Percentiles rank a stretch among this genome's conserved stretches.
Conservation (phyloP, 2,113 vertebrate genomes). For the Phyllostomus hastatus region DNA sequence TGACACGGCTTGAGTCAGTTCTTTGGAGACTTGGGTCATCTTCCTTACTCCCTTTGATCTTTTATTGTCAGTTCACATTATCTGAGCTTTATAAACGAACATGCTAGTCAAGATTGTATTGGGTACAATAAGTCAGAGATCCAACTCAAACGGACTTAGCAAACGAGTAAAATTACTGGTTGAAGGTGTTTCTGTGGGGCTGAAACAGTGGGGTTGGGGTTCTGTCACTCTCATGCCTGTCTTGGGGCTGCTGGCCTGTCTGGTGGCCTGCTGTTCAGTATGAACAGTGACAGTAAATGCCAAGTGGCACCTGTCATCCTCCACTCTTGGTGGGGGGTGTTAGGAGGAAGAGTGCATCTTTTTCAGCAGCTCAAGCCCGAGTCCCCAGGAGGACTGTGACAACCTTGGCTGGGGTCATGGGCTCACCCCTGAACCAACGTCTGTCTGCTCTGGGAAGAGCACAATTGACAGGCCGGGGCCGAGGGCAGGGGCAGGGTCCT, state of each 20-base stretch:
- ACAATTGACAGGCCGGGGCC: not conserved
- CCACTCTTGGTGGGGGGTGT: fast-evolving
- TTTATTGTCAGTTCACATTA: not conserved
- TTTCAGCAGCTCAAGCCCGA: not conserved
- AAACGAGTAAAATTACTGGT: not conserved
- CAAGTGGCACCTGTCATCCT: not conserved
- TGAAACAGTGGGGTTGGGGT: not conserved
- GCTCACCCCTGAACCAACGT: not conserved
- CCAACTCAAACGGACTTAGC: not conserved
- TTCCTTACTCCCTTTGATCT: not conserved
- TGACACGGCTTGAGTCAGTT: not conserved
- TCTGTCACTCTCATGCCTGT: not conserved
- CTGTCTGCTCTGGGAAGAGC: not conserved
- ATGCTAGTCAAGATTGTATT: not conserved
- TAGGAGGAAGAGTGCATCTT: not conserved
- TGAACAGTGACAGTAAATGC: not conserved
- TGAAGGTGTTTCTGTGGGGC: not conserved
- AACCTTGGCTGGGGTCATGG: not conserved
- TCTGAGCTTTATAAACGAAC: not conserved
- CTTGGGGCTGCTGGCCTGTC: not conserved
- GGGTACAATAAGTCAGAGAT: not conserved
- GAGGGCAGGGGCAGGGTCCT: too few relatives aligned
- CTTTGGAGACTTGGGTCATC: not conserved
- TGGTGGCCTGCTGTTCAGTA: not conserved
- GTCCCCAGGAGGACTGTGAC: not conserved